These are phyloP conservation scores for Caradrina kadenii DNA, from an alignment of 2,888 invertebrate species.

Conservation along the genomic window DNA sequence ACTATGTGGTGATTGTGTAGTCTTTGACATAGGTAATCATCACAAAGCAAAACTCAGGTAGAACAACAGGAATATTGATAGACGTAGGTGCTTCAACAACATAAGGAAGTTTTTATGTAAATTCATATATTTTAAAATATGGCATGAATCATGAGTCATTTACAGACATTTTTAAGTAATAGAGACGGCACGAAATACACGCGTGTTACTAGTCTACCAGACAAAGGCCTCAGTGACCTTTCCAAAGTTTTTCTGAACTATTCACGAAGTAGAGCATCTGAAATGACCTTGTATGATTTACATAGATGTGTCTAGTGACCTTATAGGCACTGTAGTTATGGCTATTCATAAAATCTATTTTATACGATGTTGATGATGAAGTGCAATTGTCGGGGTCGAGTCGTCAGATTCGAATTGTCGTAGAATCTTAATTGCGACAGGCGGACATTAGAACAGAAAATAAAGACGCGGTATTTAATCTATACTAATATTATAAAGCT, in stretches of 20 bases:
- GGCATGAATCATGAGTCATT: not conserved
- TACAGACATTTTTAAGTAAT: slow-evolving; percentile 10
- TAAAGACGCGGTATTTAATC: not conserved
- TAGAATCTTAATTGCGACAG: not conserved
- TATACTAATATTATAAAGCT: no score
- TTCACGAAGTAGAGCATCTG: slow-evolving; percentile 32
- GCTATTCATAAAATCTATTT: not conserved
- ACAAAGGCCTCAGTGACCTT: slow-evolving; percentile 30
- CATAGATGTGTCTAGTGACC: slow-evolving; percentile 2
- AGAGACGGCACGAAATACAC: slow-evolving; percentile 21
- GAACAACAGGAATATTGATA: not conserved
- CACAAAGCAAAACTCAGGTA: not conserved
- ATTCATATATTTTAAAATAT: not conserved
- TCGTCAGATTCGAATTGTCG: no score
- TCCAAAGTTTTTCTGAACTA: slow-evolving; percentile 15
- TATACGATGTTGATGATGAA: not conserved
- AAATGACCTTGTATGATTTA: slow-evolving; percentile 15
- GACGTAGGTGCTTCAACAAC: not conserved
- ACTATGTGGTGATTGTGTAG: no score
- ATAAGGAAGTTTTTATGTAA: not conserved
- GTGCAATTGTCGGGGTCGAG: not conserved
- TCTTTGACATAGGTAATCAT: no score
- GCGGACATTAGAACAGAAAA: not conserved
- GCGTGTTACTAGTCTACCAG: slow-evolving; percentile 17
- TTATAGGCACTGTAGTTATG: not conserved